These are phyloP conservation scores for Leucoma salicis DNA, from an alignment of 2,888 invertebrate genomes.

Conservation along the genomic window DNA sequence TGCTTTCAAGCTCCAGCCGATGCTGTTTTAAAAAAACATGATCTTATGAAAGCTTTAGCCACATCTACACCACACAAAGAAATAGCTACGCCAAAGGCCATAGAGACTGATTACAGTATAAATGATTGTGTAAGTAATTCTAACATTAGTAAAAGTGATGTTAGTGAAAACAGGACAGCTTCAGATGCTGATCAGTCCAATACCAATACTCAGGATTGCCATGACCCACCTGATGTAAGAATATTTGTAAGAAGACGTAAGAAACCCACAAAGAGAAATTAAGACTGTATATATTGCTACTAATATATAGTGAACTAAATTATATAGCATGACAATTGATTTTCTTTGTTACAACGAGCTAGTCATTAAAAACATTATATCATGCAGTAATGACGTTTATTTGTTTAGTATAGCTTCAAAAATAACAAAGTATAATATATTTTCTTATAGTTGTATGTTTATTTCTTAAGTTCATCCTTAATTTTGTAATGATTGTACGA, in stretches of 20 bases:
- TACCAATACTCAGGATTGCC: slow-evolving; percentile 27
- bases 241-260: slow-evolving; percentile 63
- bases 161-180: slow-evolving; percentile 14
- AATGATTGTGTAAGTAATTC: slow-evolving; percentile 27
- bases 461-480: too few relatives aligned
- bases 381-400: too few relatives aligned
- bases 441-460: neutral
- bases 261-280: slow-evolving; percentile 45
- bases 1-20: slow-evolving; percentile 7
- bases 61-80: slow-evolving; percentile 65
- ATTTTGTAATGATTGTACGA: too few relatives aligned
- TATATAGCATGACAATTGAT: too few relatives aligned
- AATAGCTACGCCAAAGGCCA: slow-evolving; percentile 12
- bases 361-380: neutral
- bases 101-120: slow-evolving; percentile 12
- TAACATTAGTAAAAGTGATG: slow-evolving; percentile 21
- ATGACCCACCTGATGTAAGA: slow-evolving; percentile 65
- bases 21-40: slow-evolving; percentile 21
- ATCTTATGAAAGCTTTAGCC: slow-evolving; percentile 50
- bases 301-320: too few relatives aligned
- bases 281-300: neutral
- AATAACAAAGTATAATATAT: neutral
- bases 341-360: neutral
- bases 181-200: slow-evolving; percentile 25
- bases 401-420: neutral